Percentiles rank a stretch among this genome's conserved stretches.
Evolutionary conservation across 2,113 vertebrate species (phyloP).

Genomic region (Alethe castanea): DNA sequence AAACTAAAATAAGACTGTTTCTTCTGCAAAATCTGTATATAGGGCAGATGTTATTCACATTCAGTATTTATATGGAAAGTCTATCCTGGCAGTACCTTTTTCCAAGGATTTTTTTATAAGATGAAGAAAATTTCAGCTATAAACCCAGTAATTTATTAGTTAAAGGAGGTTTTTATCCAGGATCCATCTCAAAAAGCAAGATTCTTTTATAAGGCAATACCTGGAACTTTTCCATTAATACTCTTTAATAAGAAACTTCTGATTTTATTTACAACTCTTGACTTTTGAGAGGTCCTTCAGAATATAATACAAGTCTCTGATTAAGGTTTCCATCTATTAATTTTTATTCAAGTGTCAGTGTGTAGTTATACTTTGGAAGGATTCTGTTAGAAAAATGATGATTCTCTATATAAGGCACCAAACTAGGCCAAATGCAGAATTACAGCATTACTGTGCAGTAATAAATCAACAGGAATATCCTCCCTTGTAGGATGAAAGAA

Average conservation of each 20-base stretch:
- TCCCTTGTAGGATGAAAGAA: not conserved
- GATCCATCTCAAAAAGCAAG: not conserved
- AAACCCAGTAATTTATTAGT: not conserved
- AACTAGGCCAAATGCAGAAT: not conserved
- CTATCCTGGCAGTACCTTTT: not conserved
- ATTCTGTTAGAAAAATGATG: not conserved
- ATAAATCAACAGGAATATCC: not conserved
- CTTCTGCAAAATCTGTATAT: not conserved
- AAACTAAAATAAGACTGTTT: not conserved
- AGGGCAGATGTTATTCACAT: not conserved
- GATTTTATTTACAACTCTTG: slow-evolving; percentile 8
- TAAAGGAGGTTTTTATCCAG: not conserved
- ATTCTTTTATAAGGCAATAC: not conserved
- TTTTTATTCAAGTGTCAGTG: not conserved
- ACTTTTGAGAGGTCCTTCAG: not conserved
- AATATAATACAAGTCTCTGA: not conserved
- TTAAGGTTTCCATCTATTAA: not conserved
- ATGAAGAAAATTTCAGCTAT: not conserved
- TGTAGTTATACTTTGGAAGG: not conserved
- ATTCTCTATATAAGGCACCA: not conserved
- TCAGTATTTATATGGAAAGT: not conserved
- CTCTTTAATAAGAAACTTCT: not conserved
- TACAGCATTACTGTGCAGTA: not conserved
- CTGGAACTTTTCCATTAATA: not conserved
- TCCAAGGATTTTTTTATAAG: not conserved